Evolutionary conservation across 2,113 vertebrate genomes (phyloP).

Genomic region (Mormoops blainvillei): DNA sequence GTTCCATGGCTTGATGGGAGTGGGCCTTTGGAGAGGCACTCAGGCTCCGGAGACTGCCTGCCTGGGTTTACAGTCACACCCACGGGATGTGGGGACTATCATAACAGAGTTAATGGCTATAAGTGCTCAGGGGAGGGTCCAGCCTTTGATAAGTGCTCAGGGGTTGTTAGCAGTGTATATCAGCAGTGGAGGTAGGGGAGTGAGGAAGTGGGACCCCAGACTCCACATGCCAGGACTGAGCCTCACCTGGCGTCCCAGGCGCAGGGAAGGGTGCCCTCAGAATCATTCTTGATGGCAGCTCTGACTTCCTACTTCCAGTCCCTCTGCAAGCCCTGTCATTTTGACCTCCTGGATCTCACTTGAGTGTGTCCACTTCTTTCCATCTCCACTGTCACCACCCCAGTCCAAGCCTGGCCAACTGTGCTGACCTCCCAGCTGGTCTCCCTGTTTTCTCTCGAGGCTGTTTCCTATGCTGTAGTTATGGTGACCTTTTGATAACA

Average conservation of each 20-base stretch:
- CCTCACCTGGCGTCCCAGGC: not conserved
- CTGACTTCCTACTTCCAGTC: not conserved
- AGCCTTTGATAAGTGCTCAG: not conserved
- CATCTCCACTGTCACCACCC: not conserved
- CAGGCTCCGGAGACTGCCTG: not conserved
- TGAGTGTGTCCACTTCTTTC: not conserved
- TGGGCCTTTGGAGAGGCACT: not conserved
- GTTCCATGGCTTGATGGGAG: not conserved
- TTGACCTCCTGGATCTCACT: not conserved
- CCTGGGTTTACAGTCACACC: not conserved
- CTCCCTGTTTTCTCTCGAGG: not conserved
- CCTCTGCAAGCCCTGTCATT: not conserved
- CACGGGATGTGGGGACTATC: not conserved
- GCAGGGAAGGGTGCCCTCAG: not conserved
- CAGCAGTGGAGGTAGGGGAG: not conserved
- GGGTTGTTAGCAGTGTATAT: too few relatives aligned
- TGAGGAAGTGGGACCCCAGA: not conserved
- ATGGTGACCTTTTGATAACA: not conserved
- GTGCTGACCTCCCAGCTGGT: not conserved
- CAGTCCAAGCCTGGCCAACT: not conserved
- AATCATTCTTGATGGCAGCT: not conserved
- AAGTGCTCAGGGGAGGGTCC: not conserved
- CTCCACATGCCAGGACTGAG: not conserved
- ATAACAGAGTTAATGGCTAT: accelerated
- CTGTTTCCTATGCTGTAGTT: not conserved